Evolutionary conservation across 2,888 invertebrate species (phyloP).

Genomic region (Netelia inedita): DNA sequence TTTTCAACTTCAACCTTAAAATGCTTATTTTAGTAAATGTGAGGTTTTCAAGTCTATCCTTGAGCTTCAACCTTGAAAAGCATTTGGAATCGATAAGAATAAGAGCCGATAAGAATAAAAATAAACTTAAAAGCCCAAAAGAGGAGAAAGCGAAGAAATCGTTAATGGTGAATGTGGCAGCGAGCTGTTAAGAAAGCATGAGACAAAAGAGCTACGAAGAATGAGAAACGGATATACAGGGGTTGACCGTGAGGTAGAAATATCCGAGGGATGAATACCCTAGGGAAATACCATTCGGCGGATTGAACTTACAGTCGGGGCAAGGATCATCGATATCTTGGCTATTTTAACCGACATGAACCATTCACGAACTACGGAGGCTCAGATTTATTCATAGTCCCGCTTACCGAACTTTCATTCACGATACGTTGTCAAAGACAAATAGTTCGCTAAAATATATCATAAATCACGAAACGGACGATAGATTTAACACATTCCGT

Average conservation of each 20-base stretch:
- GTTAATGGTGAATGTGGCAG: background rate
- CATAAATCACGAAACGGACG: background rate
- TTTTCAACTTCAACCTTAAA: background rate
- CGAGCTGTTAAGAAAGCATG: background rate
- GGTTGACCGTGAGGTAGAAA: conserved; percentile 39
- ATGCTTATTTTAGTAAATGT: background rate
- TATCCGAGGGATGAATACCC: conserved; percentile 45
- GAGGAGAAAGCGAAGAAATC: background rate
- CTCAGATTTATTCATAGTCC: background rate
- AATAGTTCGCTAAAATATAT: background rate
- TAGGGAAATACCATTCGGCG: background rate
- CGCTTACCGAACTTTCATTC: background rate
- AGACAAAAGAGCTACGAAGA: background rate
- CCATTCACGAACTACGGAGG: background rate
- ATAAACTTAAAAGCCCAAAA: too few relatives aligned
- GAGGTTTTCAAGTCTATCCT: background rate
- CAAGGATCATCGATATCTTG: background rate
- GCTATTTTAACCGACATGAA: conserved; percentile 23
- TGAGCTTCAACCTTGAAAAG: background rate
- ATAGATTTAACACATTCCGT: too few relatives aligned
- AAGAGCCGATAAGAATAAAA: too few relatives aligned
- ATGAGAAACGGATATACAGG: conserved; percentile 49
- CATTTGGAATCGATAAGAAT: background rate
- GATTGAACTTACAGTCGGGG: conserved; percentile 11
- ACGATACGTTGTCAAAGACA: background rate